Evolutionary conservation across 2,888 invertebrate species (phyloP).

Genomic region (Dinocampus coccinellae): DNA sequence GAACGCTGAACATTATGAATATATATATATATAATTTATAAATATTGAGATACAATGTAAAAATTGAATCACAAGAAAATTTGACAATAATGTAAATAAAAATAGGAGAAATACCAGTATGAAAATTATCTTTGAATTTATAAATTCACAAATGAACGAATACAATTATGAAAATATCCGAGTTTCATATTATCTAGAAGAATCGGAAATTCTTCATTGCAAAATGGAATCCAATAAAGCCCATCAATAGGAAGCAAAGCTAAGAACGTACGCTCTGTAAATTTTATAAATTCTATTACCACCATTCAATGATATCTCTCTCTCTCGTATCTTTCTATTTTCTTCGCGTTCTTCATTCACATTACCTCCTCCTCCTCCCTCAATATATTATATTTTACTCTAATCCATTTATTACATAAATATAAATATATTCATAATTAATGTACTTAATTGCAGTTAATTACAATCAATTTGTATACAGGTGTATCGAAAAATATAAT

Average conservation of each 20-base stretch:
- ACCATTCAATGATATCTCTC: constrained; percentile 16
- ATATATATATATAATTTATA: background rate
- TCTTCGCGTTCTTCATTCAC: background rate
- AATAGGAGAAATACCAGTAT: background rate
- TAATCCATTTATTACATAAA: no score
- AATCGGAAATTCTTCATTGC: constrained; percentile 24
- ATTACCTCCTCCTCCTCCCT: background rate
- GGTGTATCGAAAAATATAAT: no score
- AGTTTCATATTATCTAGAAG: constrained; percentile 4
- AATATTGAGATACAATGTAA: background rate
- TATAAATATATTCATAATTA: no score
- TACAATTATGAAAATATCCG: background rate
- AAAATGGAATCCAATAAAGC: constrained; percentile 26
- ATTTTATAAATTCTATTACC: constrained; percentile 22
- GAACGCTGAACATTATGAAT: background rate
- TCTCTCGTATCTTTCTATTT: background rate
- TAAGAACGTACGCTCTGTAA: constrained; percentile 18
- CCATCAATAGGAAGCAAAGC: constrained; percentile 21
- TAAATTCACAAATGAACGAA: background rate
- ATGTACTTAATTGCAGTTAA: no score
- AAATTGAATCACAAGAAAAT: background rate
- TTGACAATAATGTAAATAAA: background rate
- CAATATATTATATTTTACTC: no score
- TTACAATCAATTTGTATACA: no score
- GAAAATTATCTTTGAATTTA: no score